Base-by-base conservation (phyloP, 2,797 vertebrate species). In the Propithecus deckenii region DNA sequence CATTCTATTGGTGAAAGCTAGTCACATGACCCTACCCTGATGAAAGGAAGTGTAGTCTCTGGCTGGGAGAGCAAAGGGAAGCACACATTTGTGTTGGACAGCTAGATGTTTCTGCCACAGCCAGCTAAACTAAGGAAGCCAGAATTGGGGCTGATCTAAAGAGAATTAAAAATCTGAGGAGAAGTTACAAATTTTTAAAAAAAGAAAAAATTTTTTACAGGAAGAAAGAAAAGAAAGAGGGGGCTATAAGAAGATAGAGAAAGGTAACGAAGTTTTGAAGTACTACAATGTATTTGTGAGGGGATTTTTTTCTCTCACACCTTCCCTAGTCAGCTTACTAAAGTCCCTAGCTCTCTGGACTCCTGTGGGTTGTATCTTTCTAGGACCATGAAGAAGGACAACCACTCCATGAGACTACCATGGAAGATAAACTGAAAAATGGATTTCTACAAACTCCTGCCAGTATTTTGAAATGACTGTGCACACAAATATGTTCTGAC, bases 401-500 rank as follows among this genome's bases (percentile, higher is more conserved):
- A 69, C 57, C 5, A 7, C 32, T 72, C 38, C 71, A 63, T 74
- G 52, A 91, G 65, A 35, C 7, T 11, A 63, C n/a, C 46, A 46
- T 30, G n/a, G 25, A 61, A 74, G 13, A 81, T 55, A 78, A 97
- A 41, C 32, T 90, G 23, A 80, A 90, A 93, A 84, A 57, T 55
- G 25, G 15, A 52, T 97, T 74, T 87, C 50, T 94, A 30, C 55
- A 87, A 85, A 78, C 25, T 86, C n/a, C 55, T 69, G 41, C 80
- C 48, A 76, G 79, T 20, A 4, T 94, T 79, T 69, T 91, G 38
- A 94, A 97, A 94, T 61, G 59, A 92, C 88, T 79, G 55, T 43
- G 48, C 57, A 71, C 35, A 90, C 32, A 89, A 94, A 95, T 74
- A 15, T 75, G 30, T 79, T 89, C 94, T 86, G 91, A 92, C 61